Evolutionary conservation across 2,113 vertebrate genomes (phyloP), one percentile per base, ranked within the genome.

Genomic region (Sturnira hondurensis): DNA sequence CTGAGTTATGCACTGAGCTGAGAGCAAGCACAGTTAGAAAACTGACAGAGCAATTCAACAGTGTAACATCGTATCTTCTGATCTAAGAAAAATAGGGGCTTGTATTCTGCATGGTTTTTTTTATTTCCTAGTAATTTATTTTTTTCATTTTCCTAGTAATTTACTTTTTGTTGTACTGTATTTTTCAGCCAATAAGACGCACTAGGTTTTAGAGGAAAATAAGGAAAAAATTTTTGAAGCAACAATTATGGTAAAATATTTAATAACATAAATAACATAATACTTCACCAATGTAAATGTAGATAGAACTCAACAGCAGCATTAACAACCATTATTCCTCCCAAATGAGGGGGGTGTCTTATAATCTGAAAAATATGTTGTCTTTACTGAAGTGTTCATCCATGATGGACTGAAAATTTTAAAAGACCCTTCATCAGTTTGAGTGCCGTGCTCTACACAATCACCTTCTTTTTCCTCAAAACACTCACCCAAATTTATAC

Each of bases 131-230:
- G 38, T 54, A 88, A 87, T 80, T 70, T 70, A 70, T 82, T 92
- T 86, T 83, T 91, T 84, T 89, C 31, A 58, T 76, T 94, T 95
- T 86, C 83, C 68, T 67, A 94, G 38, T 54, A 88, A 87, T 80
- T 70, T 70, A 70, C 77, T 92, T 86, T 83, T 91, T 84, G 56
- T 33, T 85, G 5, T 50, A 76, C 43, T 8, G 8, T 43, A 43
- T 8, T 43, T 43, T 43, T 43, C 43, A 43, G 43, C 4, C 43
- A 4, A 43, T 43, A 43, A 43, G 43, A 43, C 43, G 8, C 43
- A 5, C 43, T 43, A 43, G 43, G 43, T 43, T 43, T 43, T 43
- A 43, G 43, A 43, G 43, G 43, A 43, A 43, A 43, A 43, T 5
- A 4, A 8, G 43, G 43, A 8, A 8, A 8, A 43, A 43, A 43